Evolutionary conservation across 2,113 vertebrate genomes (phyloP).

Genomic region (Pungitius pungitius): DNA sequence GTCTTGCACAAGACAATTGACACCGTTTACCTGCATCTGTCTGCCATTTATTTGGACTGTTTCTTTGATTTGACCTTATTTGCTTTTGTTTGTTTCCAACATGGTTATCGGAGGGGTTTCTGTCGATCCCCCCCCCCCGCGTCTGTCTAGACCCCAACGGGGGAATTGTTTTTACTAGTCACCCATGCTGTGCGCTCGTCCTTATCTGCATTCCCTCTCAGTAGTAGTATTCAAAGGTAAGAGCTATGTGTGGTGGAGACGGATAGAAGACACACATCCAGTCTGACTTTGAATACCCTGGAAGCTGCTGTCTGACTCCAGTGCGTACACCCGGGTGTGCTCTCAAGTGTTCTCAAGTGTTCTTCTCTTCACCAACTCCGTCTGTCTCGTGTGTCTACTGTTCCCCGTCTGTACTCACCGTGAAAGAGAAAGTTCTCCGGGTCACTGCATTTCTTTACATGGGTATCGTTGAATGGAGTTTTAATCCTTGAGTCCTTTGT

Average conservation of each 20-base stretch:
- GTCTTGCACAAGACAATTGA: constrained; percentile 65
- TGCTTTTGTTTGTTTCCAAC: constrained; percentile 25
- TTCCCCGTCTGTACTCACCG: constrained; percentile 27
- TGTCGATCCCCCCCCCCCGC: constrained; percentile 11
- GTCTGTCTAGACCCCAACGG: constrained; percentile 45
- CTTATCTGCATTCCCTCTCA: constrained; percentile 73
- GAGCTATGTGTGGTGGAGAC: constrained; percentile 64
- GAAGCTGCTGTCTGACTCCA: constrained; percentile 48
- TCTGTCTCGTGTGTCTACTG: constrained; percentile 43
- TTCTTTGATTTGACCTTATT: constrained; percentile 39
- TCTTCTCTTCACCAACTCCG: constrained; percentile 33
- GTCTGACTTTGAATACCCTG: constrained; percentile 77
- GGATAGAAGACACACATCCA: constrained; percentile 66
- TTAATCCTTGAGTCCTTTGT: constrained; percentile 27
- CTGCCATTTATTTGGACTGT: constrained; percentile 41
- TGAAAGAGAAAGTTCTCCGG: constrained; percentile 3
- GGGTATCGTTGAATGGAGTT: constrained; percentile 8
- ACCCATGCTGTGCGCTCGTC: constrained; percentile 53
- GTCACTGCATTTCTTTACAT: background rate
- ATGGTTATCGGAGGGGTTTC: constrained; percentile 35
- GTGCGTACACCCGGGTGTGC: constrained; percentile 68
- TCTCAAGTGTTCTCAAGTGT: constrained; percentile 44
- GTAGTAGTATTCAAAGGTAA: constrained; percentile 72
- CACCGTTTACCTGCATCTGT: constrained; percentile 65
- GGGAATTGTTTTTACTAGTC: constrained; percentile 53